Evolutionary conservation across 2,888 invertebrate genomes (phyloP).

Genomic region (Julus scandinavius): DNA sequence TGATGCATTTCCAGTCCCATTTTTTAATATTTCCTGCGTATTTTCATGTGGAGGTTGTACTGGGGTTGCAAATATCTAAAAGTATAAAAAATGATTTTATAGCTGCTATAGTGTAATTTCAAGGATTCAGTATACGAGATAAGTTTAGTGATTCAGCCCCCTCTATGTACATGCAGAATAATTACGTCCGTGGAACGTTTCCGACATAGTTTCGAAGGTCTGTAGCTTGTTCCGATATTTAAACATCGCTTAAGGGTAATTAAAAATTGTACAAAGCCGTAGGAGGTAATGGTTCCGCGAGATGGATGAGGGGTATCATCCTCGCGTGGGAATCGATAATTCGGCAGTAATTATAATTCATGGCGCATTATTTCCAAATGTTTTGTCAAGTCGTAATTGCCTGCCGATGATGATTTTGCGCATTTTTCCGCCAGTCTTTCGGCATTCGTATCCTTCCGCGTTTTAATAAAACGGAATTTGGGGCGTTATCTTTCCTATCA

Average conservation of each 20-base stretch:
- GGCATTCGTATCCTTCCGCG: neutral
- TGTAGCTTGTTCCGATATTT: neutral
- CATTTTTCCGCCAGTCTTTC: neutral
- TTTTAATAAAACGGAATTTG: neutral
- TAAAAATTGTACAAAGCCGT: neutral
- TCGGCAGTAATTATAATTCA: neutral
- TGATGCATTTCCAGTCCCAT: too few relatives aligned
- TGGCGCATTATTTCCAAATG: neutral
- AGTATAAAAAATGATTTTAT: too few relatives aligned
- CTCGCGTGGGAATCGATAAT: slow-evolving; percentile 1
- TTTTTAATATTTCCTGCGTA: too few relatives aligned
- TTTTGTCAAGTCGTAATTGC: neutral
- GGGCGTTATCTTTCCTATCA: slow-evolving; percentile 1
- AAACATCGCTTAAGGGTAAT: neutral
- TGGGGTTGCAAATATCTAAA: too few relatives aligned
- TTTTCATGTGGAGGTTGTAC: too few relatives aligned
- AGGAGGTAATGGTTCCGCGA: neutral
- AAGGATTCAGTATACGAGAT: too few relatives aligned
- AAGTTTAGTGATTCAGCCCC: neutral
- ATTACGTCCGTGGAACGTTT: neutral
- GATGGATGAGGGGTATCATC: neutral
- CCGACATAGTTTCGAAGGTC: neutral
- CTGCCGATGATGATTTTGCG: neutral
- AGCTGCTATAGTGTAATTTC: too few relatives aligned
- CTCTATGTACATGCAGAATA: neutral